Base-by-base conservation (phyloP, 2,888 invertebrate genomes). In the Drymonia ruficornis region DNA sequence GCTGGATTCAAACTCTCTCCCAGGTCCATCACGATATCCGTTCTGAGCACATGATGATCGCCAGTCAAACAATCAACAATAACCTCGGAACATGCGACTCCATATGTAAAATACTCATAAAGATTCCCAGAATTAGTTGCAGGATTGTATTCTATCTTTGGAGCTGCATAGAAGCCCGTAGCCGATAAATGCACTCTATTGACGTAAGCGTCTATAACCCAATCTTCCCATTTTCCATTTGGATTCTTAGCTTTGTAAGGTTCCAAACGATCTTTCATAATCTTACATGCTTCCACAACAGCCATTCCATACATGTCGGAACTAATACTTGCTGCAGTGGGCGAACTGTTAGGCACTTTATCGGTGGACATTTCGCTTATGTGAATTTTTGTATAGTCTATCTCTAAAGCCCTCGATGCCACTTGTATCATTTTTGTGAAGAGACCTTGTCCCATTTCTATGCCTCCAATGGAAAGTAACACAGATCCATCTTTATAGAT, bases 381-480 rank as follows among this genome's bases (percentile, higher is more conserved):
- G 72, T 96, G 94, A 67, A 97, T 95, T 81, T 94, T 94, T 0
- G 89, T 85, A 1, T 93, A 83, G 15, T 95, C 93, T 31, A 96
- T 93, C 61, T 93, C 94, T 36, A 97, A 81, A 11, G 91, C 94
- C 72, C 93, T 93, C 56, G 96, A 96, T 0, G 96, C 96, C 0
- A 97, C 95, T 94, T 97, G 97, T 56, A 96, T 95, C 95, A 97
- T 97, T 93, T 98, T 98, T 0, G 97, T 98, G 78, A 96, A 96
- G 5, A 98, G 90, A 0, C 98, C 98, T 89, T 98, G 98, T 0
- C 98, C 98, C 97, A 98, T 98, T 93, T 98, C 98, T 49, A 96
- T 95, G 15, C 97, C 98, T 49, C 97, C 97, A 76, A 97, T 97
- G 6, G 95, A 94, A 44, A 98, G 75, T 28, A 97, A 88, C 5